Conservation (phyloP, 2,888 invertebrate species). For the Lathronympha strigana region DNA sequence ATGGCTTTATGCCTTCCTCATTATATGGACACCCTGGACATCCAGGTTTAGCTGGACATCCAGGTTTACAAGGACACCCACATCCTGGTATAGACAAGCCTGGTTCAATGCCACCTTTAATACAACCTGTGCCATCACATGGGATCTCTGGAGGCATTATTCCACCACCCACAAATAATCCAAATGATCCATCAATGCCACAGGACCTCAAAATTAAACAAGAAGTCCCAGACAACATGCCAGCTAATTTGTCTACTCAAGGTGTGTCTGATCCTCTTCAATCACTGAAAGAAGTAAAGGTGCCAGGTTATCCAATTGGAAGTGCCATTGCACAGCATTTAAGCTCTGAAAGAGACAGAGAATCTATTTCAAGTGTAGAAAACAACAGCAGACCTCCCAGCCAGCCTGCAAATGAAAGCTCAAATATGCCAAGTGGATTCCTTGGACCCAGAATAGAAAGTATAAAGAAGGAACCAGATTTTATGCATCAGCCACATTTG, state of each 20-base stretch:
- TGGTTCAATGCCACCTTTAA: constrained; percentile 68
- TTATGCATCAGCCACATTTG: constrained; percentile 77
- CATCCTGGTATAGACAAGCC: constrained; percentile 75
- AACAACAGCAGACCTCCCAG: constrained; percentile 78
- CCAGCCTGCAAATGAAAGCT: constrained; percentile 77
- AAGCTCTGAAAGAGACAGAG: constrained; percentile 78
- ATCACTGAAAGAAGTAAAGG: constrained; percentile 91
- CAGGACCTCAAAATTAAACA: constrained; percentile 82
- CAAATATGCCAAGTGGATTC: constrained; percentile 81
- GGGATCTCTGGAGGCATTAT: constrained; percentile 64
- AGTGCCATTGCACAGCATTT: constrained; percentile 79
- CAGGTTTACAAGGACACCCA: constrained; percentile 44
- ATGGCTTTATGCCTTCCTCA: constrained; percentile 84
- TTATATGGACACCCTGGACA: constrained; percentile 72
- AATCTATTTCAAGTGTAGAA: constrained; percentile 77
- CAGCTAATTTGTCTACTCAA: constrained; percentile 81
- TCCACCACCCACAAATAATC: constrained; percentile 61
- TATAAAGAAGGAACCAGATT: constrained; percentile 90
- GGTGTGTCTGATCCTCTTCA: constrained; percentile 88
- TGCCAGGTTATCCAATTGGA: constrained; percentile 87
- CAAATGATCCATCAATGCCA: constrained; percentile 76
- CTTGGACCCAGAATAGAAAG: constrained; percentile 88
- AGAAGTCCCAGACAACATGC: constrained; percentile 81
- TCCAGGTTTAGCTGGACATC: constrained; percentile 64
- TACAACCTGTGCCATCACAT: constrained; percentile 74